Base-by-base conservation (phyloP, 1,140 invertebrate genomes). In the Pogonus chalceus region DNA sequence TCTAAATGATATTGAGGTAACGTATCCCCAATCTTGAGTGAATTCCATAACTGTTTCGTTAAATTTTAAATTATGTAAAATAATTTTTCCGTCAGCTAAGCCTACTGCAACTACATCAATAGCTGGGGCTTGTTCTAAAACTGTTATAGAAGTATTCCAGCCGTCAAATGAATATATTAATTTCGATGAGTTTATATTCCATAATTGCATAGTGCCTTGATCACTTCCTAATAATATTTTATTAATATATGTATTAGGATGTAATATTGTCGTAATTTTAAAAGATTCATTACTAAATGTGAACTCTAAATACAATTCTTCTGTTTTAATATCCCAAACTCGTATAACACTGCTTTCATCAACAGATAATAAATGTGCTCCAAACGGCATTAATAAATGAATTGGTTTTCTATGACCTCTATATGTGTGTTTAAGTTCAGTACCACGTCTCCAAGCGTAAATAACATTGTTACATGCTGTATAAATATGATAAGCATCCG, bases 161-260 rank as follows among this genome's bases (percentile, higher is more conserved):
- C 89, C 88, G 57, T 77, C 72, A 66, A 97, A 94, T 0, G 80
- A 81, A 65, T 88, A 85, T 48, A 98, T 76, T 56, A 88, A 73
- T 65, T 86, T 88, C 50, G 80, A 76, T 59, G 81, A 82, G 52
- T 85, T 84, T 2, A 98, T 72, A 73, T 98, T 98, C 89, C 92
- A 94, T 46, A 98, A 69, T 62, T 96, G 90, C 54, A 98, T 58
- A 31, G 75, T 68, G 0, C 95, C 96, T 70, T 97, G 90, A 51
- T 84, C 76, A 61, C 91, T 95, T 12, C 88, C 95, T 47, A 98
- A 70, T n/a, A 98, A 68, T 47, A 98, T 80, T 75, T 98, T 98
- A 68, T 98, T 97, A 1, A 94, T 69, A 66, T 98, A 98, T 0
- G 94, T 94, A 43, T 77, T 82, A 1, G 94, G 95, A 77, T 98